A percentile compares a stretch with the other conserved stretches of the same genome.
Conservation (phyloP, 2,888 invertebrate genomes). For the Zaprionus obscuricornis region DNA sequence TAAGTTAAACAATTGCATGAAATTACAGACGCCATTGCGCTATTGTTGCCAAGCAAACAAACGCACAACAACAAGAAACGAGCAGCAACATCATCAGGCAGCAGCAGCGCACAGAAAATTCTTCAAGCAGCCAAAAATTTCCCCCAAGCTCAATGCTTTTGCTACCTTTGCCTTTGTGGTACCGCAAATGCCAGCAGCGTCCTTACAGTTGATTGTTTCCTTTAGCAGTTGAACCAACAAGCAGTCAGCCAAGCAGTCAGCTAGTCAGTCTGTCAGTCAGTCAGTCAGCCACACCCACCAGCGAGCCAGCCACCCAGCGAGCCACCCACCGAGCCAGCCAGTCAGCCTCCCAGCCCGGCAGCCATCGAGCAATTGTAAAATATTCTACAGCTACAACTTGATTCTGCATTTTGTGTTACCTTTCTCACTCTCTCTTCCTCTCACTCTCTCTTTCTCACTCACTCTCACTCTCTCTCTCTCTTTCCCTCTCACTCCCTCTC, state of each 20-base stretch:
- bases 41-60: conserved; percentile 71
- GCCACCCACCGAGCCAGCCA: conserved; percentile 16
- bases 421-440: no score
- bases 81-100: conserved; percentile 4
- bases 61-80: no score
- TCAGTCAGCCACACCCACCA: conserved; percentile 43
- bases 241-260: conserved; percentile 35
- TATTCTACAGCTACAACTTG: conserved; percentile 37
- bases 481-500: conserved; percentile 18
- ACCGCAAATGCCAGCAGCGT: conserved; percentile 59
- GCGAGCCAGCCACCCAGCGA: conserved; percentile 6
- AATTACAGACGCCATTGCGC: conserved; percentile 78
- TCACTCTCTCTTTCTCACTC: no score
- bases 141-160: background rate
- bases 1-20: conserved; percentile 72
- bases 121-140: background rate
- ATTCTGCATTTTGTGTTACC: conserved; percentile 46
- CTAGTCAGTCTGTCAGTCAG: no score
- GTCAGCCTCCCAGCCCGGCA: conserved; percentile 6
- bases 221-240: conserved; percentile 22
- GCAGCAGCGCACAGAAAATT: conserved; percentile 50
- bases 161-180: conserved; percentile 57
- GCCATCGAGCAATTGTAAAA: conserved; percentile 64
- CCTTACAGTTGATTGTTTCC: conserved; percentile 77
- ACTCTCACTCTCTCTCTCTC: background rate